phyloP scores from a whole-genome alignment of 2,113 vertebrate genomes.

The Steatornis caripensis region DNA sequence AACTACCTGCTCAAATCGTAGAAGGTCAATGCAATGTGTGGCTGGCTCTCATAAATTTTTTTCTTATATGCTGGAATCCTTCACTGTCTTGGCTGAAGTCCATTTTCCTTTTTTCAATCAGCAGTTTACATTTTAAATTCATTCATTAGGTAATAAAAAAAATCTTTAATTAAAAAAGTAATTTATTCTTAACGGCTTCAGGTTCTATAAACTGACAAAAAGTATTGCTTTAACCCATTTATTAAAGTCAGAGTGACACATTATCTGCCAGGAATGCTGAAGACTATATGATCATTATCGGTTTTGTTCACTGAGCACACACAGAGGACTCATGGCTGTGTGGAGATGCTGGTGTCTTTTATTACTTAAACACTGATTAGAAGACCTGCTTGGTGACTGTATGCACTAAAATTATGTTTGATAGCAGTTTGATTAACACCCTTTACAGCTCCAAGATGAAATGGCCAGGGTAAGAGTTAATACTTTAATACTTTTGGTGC shows the following conservation, averaged over 20 bases:
- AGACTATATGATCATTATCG: background rate
- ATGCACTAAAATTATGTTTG: background rate
- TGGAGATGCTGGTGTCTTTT: background rate
- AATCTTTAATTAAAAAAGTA: slow-evolving; percentile 61
- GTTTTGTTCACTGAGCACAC: background rate
- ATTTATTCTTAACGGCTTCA: slow-evolving; percentile 37
- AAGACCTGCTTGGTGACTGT: background rate
- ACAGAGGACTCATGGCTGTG: background rate
- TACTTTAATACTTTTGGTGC: background rate
- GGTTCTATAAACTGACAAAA: background rate
- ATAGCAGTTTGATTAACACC: background rate
- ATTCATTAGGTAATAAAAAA: slow-evolving; percentile 49
- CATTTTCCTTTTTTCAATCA: slow-evolving; percentile 47
- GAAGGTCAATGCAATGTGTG: background rate
- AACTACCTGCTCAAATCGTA: slow-evolving; percentile 20
- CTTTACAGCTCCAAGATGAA: background rate
- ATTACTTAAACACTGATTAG: background rate
- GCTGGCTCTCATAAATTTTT: slow-evolving; percentile 16
- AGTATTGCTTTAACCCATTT: background rate
- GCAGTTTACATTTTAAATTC: slow-evolving; percentile 55
- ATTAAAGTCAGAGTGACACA: background rate
- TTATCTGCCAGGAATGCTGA: background rate
- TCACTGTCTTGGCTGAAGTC: slow-evolving; percentile 13
- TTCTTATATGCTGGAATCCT: background rate
- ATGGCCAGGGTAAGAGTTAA: background rate